phyloP scores from a whole-genome alignment of 2,797 vertebrate genomes.

The Geotrypetes seraphini region DNA sequence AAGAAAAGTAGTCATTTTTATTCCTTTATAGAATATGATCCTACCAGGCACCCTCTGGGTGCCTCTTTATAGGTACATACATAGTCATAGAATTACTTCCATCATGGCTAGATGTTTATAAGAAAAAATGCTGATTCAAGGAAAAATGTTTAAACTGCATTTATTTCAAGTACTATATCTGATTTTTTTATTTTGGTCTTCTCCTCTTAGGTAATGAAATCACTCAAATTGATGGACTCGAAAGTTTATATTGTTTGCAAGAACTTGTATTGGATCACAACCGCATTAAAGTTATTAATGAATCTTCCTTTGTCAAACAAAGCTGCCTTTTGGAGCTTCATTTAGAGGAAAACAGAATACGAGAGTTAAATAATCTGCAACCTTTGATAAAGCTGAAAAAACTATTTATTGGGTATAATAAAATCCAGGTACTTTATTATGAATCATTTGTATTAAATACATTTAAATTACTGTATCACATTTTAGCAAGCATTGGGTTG shows the following conservation, averaged over 20 bases:
- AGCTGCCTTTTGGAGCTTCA: slow-evolving; percentile 57
- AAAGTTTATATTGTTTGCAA: slow-evolving; percentile 59
- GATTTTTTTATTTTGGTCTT: neutral
- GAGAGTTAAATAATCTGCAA: slow-evolving; percentile 63
- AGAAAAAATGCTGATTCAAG: too few species aligned
- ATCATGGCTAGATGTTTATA: too few species aligned
- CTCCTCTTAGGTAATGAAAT: slow-evolving; percentile 67
- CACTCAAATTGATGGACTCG: slow-evolving; percentile 72
- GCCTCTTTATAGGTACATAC: too few species aligned
- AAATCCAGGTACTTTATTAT: slow-evolving; percentile 65
- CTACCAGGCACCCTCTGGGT: too few species aligned
- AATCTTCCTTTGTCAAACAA: slow-evolving; percentile 63
- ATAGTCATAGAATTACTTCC: too few species aligned
- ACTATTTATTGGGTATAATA: slow-evolving; percentile 71
- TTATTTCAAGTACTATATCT: neutral
- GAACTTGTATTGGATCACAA: slow-evolving; percentile 73
- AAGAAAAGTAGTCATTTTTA: too few species aligned
- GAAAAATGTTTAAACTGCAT: too few species aligned
- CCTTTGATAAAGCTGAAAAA: slow-evolving; percentile 60
- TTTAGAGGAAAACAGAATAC: slow-evolving; percentile 69
- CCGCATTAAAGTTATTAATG: slow-evolving; percentile 56
- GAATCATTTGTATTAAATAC: too few species aligned
- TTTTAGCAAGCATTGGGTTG: too few species aligned
- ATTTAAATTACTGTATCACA: too few species aligned
- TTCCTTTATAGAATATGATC: too few species aligned